Evolutionary conservation across 2,888 invertebrate genomes (phyloP).

Genomic region (Acrobeloides nanus): DNA sequence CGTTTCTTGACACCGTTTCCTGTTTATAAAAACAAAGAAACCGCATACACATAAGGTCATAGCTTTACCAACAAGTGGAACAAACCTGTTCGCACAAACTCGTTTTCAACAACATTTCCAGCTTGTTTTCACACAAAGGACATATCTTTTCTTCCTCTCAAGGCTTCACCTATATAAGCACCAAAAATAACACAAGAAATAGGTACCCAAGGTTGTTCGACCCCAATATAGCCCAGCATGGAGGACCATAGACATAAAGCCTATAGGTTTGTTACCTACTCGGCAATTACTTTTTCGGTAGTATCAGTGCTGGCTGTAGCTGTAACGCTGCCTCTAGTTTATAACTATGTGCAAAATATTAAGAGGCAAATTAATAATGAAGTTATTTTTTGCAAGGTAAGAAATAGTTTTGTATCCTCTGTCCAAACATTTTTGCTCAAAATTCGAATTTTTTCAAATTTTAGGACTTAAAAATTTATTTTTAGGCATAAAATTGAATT

Average conservation of each 20-base stretch:
- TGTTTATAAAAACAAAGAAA: no score
- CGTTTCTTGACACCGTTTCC: no score
- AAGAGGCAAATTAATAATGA: constrained; percentile 1
- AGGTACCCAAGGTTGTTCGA: no score
- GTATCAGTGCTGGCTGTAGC: constrained; percentile 5
- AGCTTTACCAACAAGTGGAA: no score
- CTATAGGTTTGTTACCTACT: constrained; percentile 9
- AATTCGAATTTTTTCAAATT: not conserved
- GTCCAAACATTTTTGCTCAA: not conserved
- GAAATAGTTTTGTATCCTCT: not conserved
- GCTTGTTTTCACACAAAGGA: no score
- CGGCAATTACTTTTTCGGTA: constrained; percentile 8
- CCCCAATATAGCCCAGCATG: no score
- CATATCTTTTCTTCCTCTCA: no score
- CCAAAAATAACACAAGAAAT: no score
- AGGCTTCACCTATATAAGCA: no score
- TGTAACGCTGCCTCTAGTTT: constrained; percentile 4
- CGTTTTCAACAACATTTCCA: no score
- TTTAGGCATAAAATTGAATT: not conserved
- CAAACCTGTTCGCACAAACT: no score
- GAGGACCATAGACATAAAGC: constrained; percentile 6
- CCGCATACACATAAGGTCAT: no score
- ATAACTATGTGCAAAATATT: constrained; percentile 7
- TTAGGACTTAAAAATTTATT: not conserved
- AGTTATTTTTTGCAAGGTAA: constrained; percentile 6